Conservation (phyloP, 1,140 invertebrate species). For the Akabosia matsudoensis region DNA sequence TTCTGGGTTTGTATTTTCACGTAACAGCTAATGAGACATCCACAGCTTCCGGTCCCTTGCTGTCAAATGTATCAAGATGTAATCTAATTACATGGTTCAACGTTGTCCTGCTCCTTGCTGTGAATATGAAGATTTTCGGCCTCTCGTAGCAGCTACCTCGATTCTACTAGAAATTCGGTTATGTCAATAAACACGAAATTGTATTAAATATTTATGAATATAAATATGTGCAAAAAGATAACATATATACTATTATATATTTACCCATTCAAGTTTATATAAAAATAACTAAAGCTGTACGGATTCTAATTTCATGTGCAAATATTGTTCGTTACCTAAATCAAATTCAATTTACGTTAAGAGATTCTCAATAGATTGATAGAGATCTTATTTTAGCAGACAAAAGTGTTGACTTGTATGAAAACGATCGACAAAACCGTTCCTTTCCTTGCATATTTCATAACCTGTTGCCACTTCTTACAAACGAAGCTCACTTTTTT, state of each 20-base stretch:
- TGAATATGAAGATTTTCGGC: constrained; percentile 16
- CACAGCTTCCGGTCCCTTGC: neutral
- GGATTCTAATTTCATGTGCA: neutral
- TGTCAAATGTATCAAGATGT: neutral
- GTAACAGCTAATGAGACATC: constrained; percentile 13
- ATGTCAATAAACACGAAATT: neutral
- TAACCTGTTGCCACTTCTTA: neutral
- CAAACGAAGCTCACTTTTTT: neutral
- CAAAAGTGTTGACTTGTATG: no score
- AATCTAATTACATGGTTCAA: neutral
- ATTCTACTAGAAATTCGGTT: neutral
- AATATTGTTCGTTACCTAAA: neutral
- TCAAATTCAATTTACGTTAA: neutral
- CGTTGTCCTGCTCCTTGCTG: neutral
- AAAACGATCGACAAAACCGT: no score
- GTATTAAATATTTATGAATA: neutral
- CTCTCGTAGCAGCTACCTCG: constrained; percentile 1
- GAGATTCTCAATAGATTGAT: neutral
- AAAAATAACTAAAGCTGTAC: neutral
- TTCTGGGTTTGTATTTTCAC: neutral
- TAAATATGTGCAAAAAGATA: neutral
- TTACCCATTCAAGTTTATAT: neutral
- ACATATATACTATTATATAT: neutral
- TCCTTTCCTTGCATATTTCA: no score
- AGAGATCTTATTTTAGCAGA: neutral